phyloP scores from a whole-genome alignment of 1,140 invertebrate genomes.

The Panagrolaimus sp. region DNA sequence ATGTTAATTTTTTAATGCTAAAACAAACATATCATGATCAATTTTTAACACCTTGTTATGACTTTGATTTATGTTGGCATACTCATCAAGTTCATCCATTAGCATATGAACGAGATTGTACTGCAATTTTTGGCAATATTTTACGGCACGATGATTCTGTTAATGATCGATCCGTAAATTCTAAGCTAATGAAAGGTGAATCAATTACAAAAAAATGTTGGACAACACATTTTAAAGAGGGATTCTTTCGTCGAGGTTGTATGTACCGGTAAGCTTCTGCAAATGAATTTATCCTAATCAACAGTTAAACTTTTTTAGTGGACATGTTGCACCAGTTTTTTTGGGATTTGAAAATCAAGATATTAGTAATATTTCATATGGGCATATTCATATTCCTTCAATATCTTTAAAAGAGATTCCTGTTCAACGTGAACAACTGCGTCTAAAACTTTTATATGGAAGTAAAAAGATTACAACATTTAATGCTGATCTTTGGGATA shows the following conservation, averaged over 20 bases:
- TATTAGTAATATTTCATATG: slow-evolving; percentile 44
- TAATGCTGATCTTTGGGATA: slow-evolving; percentile 56
- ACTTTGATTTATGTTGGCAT: slow-evolving; percentile 62
- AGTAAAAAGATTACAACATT: slow-evolving; percentile 44
- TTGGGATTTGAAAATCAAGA: slow-evolving; percentile 55
- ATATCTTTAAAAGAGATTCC: slow-evolving; percentile 55
- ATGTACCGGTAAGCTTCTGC: slow-evolving; percentile 45
- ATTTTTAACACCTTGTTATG: slow-evolving; percentile 63
- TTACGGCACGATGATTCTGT: slow-evolving; percentile 61
- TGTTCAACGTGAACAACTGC: slow-evolving; percentile 54
- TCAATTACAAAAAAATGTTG: slow-evolving; percentile 52
- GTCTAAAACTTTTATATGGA: slow-evolving; percentile 47
- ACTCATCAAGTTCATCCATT: slow-evolving; percentile 61
- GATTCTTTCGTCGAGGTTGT: slow-evolving; percentile 54
- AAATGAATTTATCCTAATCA: neutral
- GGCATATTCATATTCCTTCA: slow-evolving; percentile 57
- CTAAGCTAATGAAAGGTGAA: slow-evolving; percentile 58
- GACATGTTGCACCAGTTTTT: slow-evolving; percentile 54
- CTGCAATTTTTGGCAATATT: slow-evolving; percentile 57
- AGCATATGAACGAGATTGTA: slow-evolving; percentile 59
- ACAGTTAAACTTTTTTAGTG: slow-evolving; percentile 29
- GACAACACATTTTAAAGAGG: slow-evolving; percentile 52
- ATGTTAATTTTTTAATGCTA: slow-evolving; percentile 61
- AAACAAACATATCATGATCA: slow-evolving; percentile 58
- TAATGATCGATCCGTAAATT: slow-evolving; percentile 58